Conservation (phyloP, 2,888 invertebrate genomes). For the Heliconius cydno region DNA sequence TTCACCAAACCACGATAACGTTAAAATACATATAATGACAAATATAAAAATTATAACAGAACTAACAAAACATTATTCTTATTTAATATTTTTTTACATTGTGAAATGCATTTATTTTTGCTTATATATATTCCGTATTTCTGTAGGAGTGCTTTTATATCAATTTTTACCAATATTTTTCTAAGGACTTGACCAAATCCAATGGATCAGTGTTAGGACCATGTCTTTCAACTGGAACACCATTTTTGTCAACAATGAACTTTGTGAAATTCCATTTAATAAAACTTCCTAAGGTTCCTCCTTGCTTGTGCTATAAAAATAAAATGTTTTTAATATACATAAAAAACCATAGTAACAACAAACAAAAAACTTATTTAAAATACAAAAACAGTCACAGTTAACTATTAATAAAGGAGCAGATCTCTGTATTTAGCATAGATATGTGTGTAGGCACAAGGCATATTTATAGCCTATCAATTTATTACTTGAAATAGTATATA, state of each 20-base stretch:
- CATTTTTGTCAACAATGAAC: slow-evolving; percentile 89
- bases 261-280: slow-evolving; percentile 95
- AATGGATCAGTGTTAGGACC: slow-evolving; percentile 84
- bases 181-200: slow-evolving; percentile 79
- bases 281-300: slow-evolving; percentile 84
- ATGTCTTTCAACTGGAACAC: slow-evolving; percentile 86
- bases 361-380: background rate
- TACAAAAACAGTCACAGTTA: too few species aligned
- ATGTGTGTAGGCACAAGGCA: too few species aligned
- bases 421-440: too few species aligned
- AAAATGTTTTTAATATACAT: background rate
- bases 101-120: slow-evolving; percentile 4
- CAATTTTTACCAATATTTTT: slow-evolving; percentile 81
- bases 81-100: background rate
- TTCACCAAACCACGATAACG: background rate
- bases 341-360: background rate
- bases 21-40: background rate
- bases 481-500: background rate
- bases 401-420: too few species aligned
- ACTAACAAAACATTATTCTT: background rate
- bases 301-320: slow-evolving; percentile 74
- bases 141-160: background rate
- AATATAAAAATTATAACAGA: slow-evolving; percentile 4
- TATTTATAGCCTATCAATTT: background rate
- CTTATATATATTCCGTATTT: background rate